These are phyloP conservation scores for Drosophila repleta DNA, from an alignment of 1,140 invertebrate genomes.

Conservation along the genomic window DNA sequence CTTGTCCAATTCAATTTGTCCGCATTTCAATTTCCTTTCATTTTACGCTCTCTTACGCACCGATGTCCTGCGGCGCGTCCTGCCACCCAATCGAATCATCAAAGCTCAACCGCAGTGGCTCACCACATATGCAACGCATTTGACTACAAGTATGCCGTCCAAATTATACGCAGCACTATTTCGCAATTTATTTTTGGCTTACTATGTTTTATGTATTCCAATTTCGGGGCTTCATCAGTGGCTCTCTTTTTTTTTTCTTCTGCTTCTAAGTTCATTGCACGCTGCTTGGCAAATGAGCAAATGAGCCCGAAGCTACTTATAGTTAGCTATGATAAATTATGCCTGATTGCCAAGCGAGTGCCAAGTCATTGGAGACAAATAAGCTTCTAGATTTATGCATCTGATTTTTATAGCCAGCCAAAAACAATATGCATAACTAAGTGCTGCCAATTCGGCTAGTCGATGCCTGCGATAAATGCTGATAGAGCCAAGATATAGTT, in stretches of 20 bases:
- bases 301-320: conserved; percentile 29
- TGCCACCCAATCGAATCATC: conserved; percentile 58
- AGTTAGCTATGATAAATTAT: conserved; percentile 51
- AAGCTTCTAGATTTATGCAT: conserved; percentile 43
- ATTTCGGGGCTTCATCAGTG: neutral
- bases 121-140: conserved; percentile 35
- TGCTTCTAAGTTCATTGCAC: conserved; percentile 41
- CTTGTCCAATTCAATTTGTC: conserved; percentile 69
- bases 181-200: conserved; percentile 42
- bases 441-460: conserved; percentile 13
- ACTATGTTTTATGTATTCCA: conserved; percentile 12
- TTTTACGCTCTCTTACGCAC: conserved; percentile 76
- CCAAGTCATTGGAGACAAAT: conserved; percentile 40
- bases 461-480: conserved; percentile 56
- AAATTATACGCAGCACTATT: conserved; percentile 2
- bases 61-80: conserved; percentile 43
- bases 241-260: neutral
- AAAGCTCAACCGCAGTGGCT: conserved; percentile 64
- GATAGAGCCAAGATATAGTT: neutral
- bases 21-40: conserved; percentile 80
- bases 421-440: conserved; percentile 33
- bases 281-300: conserved; percentile 36
- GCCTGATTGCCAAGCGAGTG: conserved; percentile 24
- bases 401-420: conserved; percentile 32
- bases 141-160: conserved; percentile 15